Conservation (phyloP, 30 jellyfish, hydroid and myxozoan species). For the Hydractinia echinata region DNA sequence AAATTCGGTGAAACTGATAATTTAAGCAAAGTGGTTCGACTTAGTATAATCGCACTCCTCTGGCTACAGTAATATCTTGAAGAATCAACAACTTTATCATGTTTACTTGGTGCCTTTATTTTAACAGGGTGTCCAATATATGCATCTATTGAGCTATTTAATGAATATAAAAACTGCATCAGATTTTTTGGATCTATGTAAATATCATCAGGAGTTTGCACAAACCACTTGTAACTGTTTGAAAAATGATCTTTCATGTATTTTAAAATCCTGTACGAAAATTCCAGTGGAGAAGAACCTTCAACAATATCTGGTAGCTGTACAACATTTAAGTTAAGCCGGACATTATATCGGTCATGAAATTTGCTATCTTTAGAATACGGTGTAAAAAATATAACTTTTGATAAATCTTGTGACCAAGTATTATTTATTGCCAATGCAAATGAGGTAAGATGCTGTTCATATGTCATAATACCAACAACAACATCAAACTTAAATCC, state of each 20-base stretch:
- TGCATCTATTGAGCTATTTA: conserved; percentile 69
- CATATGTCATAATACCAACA: conserved; percentile 76
- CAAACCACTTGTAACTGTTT: conserved; percentile 67
- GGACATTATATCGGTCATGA: conserved; percentile 65
- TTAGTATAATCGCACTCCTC: conserved; percentile 50
- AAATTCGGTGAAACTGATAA: conserved; percentile 12
- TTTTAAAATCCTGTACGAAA: conserved; percentile 63
- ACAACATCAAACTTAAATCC: conserved; percentile 61
- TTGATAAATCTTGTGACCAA: conserved; percentile 57
- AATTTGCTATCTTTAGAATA: conserved; percentile 69
- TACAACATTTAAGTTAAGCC: conserved; percentile 74
- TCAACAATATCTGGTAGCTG: conserved; percentile 88
- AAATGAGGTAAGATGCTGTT: conserved; percentile 49
- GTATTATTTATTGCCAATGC: conserved; percentile 87
- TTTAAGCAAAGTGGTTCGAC: conserved; percentile 57
- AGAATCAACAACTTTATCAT: conserved; percentile 11
- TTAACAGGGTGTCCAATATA: conserved; percentile 62
- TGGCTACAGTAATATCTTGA: conserved; percentile 38
- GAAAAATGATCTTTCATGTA: conserved; percentile 76
- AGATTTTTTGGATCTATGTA: conserved; percentile 58
- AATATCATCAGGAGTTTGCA: conserved; percentile 66
- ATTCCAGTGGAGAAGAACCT: conserved; percentile 51
- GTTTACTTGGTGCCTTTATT: conserved; percentile 7
- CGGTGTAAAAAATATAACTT: conserved; percentile 82
- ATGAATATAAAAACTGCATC: conserved; percentile 39